Conservation (phyloP, 2,113 vertebrate species). For the Microcebus ravelobensis region DNA sequence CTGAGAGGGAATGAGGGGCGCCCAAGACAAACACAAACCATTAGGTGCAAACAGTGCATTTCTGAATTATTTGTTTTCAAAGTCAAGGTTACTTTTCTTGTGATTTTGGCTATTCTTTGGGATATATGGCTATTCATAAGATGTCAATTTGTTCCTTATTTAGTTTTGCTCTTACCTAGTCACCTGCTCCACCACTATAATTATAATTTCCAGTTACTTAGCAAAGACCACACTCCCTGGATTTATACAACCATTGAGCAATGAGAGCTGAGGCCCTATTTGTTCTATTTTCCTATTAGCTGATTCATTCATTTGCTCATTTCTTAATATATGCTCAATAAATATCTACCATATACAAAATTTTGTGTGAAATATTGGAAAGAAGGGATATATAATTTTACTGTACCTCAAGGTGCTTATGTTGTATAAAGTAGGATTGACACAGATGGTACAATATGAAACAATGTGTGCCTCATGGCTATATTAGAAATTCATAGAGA, state of each 20-base stretch:
- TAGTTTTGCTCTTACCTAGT: not conserved
- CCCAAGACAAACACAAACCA: constrained; percentile 3
- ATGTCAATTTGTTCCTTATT: not conserved
- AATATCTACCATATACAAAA: not conserved
- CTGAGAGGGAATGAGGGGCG: not conserved
- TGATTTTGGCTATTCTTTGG: not conserved
- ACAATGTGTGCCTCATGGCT: accelerated
- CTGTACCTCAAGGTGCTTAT: not conserved
- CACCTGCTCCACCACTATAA: not conserved
- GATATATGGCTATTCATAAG: not conserved
- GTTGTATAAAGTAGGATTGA: not conserved
- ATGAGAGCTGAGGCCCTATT: not conserved
- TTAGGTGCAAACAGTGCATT: not conserved
- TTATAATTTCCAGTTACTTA: not conserved
- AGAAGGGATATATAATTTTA: not conserved
- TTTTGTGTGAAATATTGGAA: not conserved
- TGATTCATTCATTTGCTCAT: not conserved
- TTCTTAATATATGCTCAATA: not conserved
- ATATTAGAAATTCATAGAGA: not conserved
- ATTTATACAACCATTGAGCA: not conserved
- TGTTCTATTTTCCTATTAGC: not conserved
- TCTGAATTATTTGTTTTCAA: constrained; percentile 17
- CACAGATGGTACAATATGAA: not conserved
- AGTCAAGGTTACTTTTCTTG: constrained; percentile 28
- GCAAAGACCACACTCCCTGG: not conserved